Evolutionary conservation across 2,113 vertebrate species (phyloP).

Genomic region (Cacatua alba): DNA sequence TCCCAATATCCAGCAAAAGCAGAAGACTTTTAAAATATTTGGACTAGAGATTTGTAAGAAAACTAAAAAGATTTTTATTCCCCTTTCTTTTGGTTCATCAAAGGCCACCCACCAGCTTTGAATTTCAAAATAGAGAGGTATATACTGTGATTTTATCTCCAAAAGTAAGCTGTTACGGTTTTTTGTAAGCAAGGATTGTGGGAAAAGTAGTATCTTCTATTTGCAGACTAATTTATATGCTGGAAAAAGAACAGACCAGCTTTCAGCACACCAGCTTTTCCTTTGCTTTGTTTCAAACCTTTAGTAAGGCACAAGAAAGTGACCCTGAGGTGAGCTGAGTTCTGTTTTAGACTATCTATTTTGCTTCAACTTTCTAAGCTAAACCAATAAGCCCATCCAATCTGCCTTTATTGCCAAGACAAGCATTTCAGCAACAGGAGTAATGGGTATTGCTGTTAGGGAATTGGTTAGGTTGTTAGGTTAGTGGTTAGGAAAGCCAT

Average conservation of each 20-base stretch:
- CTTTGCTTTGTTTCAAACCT: neutral
- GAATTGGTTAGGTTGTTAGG: neutral
- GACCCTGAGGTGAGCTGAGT: neutral
- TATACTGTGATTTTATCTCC: neutral
- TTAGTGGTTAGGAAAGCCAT: neutral
- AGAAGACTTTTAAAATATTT: neutral
- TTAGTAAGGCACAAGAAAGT: neutral
- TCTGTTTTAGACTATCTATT: neutral
- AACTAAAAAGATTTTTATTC: neutral
- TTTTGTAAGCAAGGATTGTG: neutral
- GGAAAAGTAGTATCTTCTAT: neutral
- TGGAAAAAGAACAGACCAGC: neutral
- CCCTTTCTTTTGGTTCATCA: neutral
- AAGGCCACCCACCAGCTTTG: neutral
- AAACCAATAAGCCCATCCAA: neutral
- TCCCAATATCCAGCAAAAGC: neutral
- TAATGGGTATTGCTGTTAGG: neutral
- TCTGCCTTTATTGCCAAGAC: neutral
- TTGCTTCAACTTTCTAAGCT: neutral
- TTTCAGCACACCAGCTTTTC: neutral
- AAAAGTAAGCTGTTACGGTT: neutral
- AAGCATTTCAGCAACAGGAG: neutral
- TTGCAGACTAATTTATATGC: neutral
- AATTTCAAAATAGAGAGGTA: neutral
- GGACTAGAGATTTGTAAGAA: neutral